These are phyloP conservation scores for Petrophora chlorosata DNA, from an alignment of 2,888 invertebrate species.

Conservation along the genomic window DNA sequence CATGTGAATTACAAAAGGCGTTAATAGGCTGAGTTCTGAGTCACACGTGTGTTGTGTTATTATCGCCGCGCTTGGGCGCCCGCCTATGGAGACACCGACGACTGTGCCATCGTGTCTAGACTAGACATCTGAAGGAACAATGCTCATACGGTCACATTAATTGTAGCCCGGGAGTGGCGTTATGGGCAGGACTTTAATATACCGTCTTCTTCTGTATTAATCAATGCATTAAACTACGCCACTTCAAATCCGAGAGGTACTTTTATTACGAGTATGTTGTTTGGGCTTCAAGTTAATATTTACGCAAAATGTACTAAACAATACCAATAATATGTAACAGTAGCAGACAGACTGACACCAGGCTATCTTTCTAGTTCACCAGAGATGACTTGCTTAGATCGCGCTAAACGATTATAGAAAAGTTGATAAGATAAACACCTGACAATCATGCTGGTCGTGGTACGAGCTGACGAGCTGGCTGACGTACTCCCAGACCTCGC, in stretches of 20 bases:
- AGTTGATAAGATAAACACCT: slow-evolving; percentile 59
- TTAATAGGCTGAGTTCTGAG: slow-evolving; percentile 59
- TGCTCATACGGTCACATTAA: slow-evolving; percentile 2
- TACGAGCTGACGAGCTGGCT: slow-evolving; percentile 86
- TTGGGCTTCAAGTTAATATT: no score
- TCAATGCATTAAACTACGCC: no score
- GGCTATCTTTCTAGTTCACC: no score
- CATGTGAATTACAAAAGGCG: slow-evolving; percentile 60
- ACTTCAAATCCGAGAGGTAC: no score
- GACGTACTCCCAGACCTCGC: slow-evolving; percentile 87
- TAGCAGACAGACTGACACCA: no score
- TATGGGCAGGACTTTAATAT: neutral
- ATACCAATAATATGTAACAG: no score
- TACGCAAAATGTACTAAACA: no score
- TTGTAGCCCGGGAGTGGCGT: neutral
- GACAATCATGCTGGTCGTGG: slow-evolving; percentile 80
- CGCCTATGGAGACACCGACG: slow-evolving; percentile 13
- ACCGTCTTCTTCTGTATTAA: no score
- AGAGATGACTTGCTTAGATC: no score
- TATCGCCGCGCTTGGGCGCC: slow-evolving; percentile 51
- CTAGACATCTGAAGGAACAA: slow-evolving; percentile 5
- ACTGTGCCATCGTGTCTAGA: slow-evolving; percentile 19
- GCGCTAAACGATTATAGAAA: no score
- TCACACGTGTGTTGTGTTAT: slow-evolving; percentile 58
- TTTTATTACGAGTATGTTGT: no score